phyloP scores from a whole-genome alignment of 2,113 vertebrate species.

The Seriola quinqueradiata region DNA sequence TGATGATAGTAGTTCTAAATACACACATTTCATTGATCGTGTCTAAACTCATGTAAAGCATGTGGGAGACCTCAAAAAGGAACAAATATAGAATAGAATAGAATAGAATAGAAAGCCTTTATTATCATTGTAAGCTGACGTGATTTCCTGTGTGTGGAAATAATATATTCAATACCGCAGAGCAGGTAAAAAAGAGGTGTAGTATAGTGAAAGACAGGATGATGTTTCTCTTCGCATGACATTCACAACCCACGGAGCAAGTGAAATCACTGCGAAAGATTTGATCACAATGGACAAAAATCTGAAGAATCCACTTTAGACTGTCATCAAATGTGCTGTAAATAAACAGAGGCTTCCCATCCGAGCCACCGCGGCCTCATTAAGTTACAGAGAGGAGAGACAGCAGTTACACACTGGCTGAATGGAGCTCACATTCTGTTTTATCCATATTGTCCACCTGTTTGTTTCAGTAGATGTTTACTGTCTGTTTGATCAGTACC shows the following conservation, averaged over 20 bases:
- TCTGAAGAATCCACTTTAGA: conserved; percentile 11
- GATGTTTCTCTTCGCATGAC: not conserved
- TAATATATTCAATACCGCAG: too few species aligned
- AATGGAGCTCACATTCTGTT: conserved; percentile 6
- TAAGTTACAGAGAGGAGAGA: conserved; percentile 30
- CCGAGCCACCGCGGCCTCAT: conserved; percentile 29
- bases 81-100: too few species aligned
- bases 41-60: too few species aligned
- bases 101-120: too few species aligned
- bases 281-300: conserved; percentile 20
- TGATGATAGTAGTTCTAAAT: too few species aligned
- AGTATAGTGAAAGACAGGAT: too few species aligned
- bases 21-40: too few species aligned
- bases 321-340: conserved; percentile 20
- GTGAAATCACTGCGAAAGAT: not conserved
- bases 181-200: not conserved
- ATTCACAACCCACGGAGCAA: not conserved
- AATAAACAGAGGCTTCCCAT: conserved; percentile 48
- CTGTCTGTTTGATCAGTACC: not conserved
- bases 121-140: too few species aligned
- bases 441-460: conserved; percentile 4
- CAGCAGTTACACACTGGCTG: conserved; percentile 29
- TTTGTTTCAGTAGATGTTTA: conserved; percentile 32
- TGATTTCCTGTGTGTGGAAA: too few species aligned
- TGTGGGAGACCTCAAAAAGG: too few species aligned